A percentile compares a stretch with the other conserved stretches of the same genome.
Evolutionary conservation across 2,113 vertebrate genomes (phyloP).

Genomic region (Morone chrysops): DNA sequence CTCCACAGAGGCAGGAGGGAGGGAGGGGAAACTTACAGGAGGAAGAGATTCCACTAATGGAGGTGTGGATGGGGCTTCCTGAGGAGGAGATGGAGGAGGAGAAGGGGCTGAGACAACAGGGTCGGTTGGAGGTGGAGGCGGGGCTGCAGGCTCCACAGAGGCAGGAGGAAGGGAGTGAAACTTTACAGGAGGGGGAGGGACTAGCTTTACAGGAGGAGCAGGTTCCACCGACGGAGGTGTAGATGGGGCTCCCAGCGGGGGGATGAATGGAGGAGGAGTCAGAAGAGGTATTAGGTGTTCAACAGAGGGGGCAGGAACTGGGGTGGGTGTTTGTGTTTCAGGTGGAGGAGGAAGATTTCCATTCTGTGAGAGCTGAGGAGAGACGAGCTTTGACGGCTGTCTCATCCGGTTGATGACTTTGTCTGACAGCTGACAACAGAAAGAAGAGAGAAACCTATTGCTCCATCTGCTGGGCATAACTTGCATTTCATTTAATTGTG

Average conservation of each 20-base stretch:
- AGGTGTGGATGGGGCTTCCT: constrained; percentile 16
- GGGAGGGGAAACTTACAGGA: constrained; percentile 53
- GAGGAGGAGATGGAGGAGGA: constrained; percentile 14
- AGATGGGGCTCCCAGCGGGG: constrained; percentile 28
- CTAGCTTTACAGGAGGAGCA: constrained; percentile 2
- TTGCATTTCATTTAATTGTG: not conserved
- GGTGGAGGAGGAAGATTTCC: constrained; percentile 2
- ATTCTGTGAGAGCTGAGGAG: constrained; percentile 21
- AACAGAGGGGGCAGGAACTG: constrained; percentile 29
- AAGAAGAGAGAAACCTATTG: not conserved
- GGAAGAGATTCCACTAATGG: constrained; percentile 25
- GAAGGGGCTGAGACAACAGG: constrained; percentile 11
- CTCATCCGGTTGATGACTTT: constrained; percentile 81
- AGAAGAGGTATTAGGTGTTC: constrained; percentile 45
- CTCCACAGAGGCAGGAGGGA: constrained; percentile 46
- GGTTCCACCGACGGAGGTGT: constrained; percentile 26
- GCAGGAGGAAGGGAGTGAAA: constrained; percentile 60
- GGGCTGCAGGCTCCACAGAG: constrained; percentile 24
- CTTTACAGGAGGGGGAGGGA: constrained; percentile 43
- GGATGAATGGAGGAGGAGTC: constrained; percentile 13
- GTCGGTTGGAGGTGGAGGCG: not conserved
- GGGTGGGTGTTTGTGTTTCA: constrained; percentile 9
- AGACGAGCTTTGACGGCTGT: constrained; percentile 27
- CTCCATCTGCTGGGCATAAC: not conserved
- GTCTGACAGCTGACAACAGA: constrained; percentile 76